Conservation (phyloP, 2,113 vertebrate species). For the Nestor notabilis region DNA sequence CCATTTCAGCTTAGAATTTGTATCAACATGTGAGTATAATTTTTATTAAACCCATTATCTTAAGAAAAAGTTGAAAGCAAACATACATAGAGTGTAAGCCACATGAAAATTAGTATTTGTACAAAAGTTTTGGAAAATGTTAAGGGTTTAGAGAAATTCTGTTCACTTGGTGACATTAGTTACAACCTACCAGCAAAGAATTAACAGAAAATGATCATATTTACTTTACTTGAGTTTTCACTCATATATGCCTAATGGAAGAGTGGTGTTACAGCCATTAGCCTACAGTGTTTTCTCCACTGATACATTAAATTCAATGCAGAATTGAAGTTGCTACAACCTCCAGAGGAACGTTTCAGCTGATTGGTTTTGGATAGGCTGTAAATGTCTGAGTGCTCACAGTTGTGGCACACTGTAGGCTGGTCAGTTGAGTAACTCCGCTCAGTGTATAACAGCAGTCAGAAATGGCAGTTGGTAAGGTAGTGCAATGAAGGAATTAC, state of each 20-base stretch:
- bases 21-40: neutral
- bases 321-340: neutral
- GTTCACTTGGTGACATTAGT: neutral
- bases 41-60: neutral
- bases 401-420: neutral
- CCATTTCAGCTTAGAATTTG: neutral
- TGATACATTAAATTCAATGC: neutral
- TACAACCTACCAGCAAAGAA: neutral
- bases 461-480: neutral
- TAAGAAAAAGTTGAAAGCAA: neutral
- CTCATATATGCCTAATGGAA: neutral
- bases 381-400: neutral
- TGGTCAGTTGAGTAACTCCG: neutral
- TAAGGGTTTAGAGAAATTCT: neutral
- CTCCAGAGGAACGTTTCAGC: neutral
- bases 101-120: neutral
- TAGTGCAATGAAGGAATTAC: neutral
- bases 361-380: neutral
- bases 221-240: neutral
- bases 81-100: neutral
- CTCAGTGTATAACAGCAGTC: neutral
- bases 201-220: neutral
- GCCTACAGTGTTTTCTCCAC: neutral
- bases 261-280: neutral
- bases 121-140: neutral